These are phyloP conservation scores for Prosopocoilus inquinatus DNA, from an alignment of 2,888 invertebrate species.

Conservation along the genomic window DNA sequence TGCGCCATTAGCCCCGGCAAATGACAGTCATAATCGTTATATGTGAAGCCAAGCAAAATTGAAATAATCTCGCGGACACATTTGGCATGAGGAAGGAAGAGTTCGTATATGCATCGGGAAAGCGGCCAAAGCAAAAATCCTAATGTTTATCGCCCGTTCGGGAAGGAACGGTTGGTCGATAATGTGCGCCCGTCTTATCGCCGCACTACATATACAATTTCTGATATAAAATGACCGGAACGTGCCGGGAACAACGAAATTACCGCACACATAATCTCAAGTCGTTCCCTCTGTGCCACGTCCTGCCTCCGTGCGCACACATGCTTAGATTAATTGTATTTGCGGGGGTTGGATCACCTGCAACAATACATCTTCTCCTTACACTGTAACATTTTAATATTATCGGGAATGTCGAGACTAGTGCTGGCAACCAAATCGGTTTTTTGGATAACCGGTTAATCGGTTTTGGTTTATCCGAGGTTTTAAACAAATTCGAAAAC, in stretches of 20 bases:
- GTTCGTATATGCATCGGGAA: conserved; percentile 30
- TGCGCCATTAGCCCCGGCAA: conserved; percentile 35
- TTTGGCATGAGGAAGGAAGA: conserved; percentile 33
- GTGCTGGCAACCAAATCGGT: too few species aligned
- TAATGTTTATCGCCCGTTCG: conserved; percentile 38
- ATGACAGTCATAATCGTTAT: conserved; percentile 36
- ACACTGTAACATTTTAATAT: too few species aligned
- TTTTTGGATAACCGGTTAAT: too few species aligned
- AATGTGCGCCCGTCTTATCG: conserved; percentile 30
- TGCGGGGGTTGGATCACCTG: conserved; percentile 18
- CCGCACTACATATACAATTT: conserved; percentile 31
- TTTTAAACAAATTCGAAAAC: too few species aligned
- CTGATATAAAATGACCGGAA: conserved; percentile 36
- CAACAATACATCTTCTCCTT: neutral
- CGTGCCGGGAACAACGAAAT: conserved; percentile 29
- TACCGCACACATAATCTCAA: too few species aligned
- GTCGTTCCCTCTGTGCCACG: conserved; percentile 2
- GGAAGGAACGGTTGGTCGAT: too few species aligned
- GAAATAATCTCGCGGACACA: conserved; percentile 30
- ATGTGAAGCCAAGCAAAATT: conserved; percentile 29
- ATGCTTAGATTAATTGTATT: conserved; percentile 27
- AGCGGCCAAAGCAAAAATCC: conserved; percentile 38
- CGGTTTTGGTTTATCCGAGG: too few species aligned
- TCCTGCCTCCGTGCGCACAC: conserved; percentile 21
- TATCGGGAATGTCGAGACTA: too few species aligned